Evolutionary conservation across 1,140 invertebrate genomes (phyloP).

Genomic region (Idris sp.): DNA sequence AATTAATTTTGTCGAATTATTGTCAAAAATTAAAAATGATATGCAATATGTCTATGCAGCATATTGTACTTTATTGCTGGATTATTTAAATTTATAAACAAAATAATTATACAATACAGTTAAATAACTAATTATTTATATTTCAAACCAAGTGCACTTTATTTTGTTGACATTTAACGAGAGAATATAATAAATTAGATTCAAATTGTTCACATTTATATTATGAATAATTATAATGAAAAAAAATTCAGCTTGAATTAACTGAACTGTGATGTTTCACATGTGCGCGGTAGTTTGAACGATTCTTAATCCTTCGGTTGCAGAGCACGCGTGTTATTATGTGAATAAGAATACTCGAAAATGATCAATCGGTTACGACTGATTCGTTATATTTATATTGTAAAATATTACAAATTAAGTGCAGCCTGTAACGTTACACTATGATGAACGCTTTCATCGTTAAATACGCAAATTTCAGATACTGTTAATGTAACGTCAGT

Average conservation of each 20-base stretch:
- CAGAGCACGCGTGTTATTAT: constrained; percentile 45
- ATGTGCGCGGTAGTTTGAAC: constrained; percentile 53
- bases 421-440: constrained; percentile 41
- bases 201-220: too few species aligned
- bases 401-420: constrained; percentile 48
- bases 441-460: constrained; percentile 29
- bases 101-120: too few species aligned
- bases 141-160: too few species aligned
- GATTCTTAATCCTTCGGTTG: constrained; percentile 58
- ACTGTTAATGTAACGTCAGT: too few species aligned
- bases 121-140: too few species aligned
- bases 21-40: too few species aligned
- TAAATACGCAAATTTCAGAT: constrained; percentile 20
- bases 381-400: constrained; percentile 59
- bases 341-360: constrained; percentile 56
- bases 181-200: too few species aligned
- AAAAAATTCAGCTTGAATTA: constrained; percentile 50
- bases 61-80: too few species aligned
- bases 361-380: constrained; percentile 58
- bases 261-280: constrained; percentile 58
- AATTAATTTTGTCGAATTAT: too few species aligned
- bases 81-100: too few species aligned
- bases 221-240: neutral
- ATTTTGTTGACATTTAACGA: too few species aligned
- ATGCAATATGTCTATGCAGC: too few species aligned